phyloP scores from a whole-genome alignment of 53 echinoderm and acorn worm genomes.

The Zoroaster sp. region DNA sequence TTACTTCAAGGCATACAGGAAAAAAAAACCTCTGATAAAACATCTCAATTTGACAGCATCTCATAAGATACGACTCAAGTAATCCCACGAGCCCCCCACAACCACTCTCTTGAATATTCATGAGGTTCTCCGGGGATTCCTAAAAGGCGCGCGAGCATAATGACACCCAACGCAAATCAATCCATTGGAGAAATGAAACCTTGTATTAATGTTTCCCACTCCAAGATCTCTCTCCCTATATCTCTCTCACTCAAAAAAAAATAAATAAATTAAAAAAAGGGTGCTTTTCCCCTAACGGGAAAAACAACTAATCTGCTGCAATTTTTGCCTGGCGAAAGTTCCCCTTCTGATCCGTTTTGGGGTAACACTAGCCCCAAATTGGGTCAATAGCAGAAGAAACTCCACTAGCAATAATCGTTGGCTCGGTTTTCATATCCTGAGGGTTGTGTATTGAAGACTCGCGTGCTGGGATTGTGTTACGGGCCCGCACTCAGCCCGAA shows the following conservation, averaged over 20 bases:
- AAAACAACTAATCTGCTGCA: slow-evolving; percentile 37
- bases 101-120: slow-evolving; percentile 43
- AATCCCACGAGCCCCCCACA: slow-evolving; percentile 34
- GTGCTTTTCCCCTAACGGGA: slow-evolving; percentile 1
- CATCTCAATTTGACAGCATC: slow-evolving; percentile 36
- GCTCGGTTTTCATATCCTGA: slow-evolving; percentile 56
- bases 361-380: slow-evolving; percentile 62
- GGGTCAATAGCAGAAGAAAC: slow-evolving; percentile 59
- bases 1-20: neutral
- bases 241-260: too few relatives aligned
- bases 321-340: slow-evolving; percentile 22
- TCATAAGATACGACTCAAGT: slow-evolving; percentile 40
- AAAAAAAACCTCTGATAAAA: neutral
- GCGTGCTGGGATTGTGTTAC: slow-evolving; percentile 58
- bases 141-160: slow-evolving; percentile 29
- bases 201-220: slow-evolving; percentile 47
- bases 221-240: neutral
- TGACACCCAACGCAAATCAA: slow-evolving; percentile 40
- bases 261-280: neutral
- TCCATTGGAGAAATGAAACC: slow-evolving; percentile 43
- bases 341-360: slow-evolving; percentile 57
- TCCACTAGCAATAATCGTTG: slow-evolving; percentile 50
- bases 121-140: slow-evolving; percentile 21
- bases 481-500: neutral
- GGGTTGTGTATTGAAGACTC: slow-evolving; percentile 59